Conservation (phyloP, 2,888 invertebrate species). For the Ichneumoninae sp. region DNA sequence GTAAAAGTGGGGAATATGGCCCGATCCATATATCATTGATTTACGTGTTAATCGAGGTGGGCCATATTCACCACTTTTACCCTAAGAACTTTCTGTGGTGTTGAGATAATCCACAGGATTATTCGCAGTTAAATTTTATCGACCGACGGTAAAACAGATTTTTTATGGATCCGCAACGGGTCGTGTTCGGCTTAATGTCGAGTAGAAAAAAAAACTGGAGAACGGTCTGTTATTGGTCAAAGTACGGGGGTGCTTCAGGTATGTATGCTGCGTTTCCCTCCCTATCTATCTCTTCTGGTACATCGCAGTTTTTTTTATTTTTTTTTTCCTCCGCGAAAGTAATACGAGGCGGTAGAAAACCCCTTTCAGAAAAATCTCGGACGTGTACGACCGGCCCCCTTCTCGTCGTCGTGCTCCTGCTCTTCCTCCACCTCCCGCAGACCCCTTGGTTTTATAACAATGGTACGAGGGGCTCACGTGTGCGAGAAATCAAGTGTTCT, state of each 20-base stretch:
- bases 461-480: conserved; percentile 83
- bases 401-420: conserved; percentile 51
- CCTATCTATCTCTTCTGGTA: neutral
- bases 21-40: too few species aligned
- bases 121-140: too few species aligned
- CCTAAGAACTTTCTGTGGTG: too few species aligned
- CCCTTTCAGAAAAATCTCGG: conserved; percentile 79
- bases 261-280: neutral
- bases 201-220: neutral
- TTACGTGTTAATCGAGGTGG: too few species aligned
- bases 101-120: too few species aligned
- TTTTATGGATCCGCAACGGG: neutral
- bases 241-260: neutral
- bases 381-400: conserved; percentile 73
- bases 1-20: too few species aligned
- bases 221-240: neutral
- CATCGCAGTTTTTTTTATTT: neutral
- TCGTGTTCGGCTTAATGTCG: neutral
- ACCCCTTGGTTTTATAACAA: conserved; percentile 78
- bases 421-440: conserved; percentile 63
- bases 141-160: too few species aligned
- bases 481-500: conserved; percentile 84
- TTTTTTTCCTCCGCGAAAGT: conserved; percentile 38
- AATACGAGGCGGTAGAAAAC: conserved; percentile 63
- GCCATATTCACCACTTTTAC: too few species aligned